These are phyloP conservation scores for Dromiciops gliroides DNA, from an alignment of 2,113 vertebrate genomes.

Conservation along the genomic window DNA sequence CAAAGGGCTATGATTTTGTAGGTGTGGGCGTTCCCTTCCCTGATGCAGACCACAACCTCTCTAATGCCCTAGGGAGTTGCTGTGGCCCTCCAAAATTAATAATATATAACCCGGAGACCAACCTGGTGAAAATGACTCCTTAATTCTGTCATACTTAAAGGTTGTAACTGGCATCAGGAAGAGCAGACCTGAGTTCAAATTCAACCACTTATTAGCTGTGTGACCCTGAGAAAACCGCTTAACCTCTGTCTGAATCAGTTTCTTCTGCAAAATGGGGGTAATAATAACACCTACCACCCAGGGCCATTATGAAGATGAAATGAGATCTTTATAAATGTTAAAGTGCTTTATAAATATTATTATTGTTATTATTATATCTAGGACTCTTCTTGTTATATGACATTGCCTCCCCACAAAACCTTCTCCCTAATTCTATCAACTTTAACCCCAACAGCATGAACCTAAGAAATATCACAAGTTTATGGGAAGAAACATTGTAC, in stretches of 20 bases:
- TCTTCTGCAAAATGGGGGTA: background rate
- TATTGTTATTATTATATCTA: background rate
- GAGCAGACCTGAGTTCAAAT: background rate
- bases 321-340: background rate
- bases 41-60: background rate
- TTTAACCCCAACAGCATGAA: background rate
- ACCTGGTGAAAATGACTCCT: background rate
- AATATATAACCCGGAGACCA: background rate
- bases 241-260: background rate
- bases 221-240: background rate
- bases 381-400: background rate
- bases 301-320: background rate
- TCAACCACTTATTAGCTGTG: background rate
- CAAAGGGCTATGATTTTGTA: conserved; percentile 14
- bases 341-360: background rate
- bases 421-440: background rate
- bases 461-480: conserved; percentile 19
- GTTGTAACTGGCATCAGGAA: background rate
- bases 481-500: background rate
- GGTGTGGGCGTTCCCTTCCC: background rate
- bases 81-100: background rate
- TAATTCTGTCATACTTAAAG: background rate
- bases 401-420: background rate
- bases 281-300: background rate
- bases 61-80: background rate